Conservation (phyloP, 2,113 vertebrate genomes). For the human region DNA sequence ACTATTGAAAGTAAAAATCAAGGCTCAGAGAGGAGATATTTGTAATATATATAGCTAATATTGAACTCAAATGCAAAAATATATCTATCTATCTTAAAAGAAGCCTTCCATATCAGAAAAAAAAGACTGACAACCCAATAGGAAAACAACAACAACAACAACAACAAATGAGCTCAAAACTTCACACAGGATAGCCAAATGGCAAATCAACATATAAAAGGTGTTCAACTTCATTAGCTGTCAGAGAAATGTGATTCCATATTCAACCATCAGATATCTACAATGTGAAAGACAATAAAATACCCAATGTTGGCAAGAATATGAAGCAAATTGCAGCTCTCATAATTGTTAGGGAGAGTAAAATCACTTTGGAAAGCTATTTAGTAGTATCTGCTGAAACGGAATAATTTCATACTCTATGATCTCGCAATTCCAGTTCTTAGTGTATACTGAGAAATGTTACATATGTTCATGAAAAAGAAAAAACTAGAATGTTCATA, state of each 20-base stretch:
- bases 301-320: background rate
- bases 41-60: background rate
- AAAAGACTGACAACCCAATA: background rate
- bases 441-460: background rate
- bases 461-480: background rate
- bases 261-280: background rate
- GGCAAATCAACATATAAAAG: background rate
- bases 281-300: slow-evolving; percentile 17
- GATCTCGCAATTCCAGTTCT: background rate
- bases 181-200: background rate
- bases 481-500: background rate
- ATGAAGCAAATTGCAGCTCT: background rate
- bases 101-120: background rate
- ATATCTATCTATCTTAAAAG: background rate
- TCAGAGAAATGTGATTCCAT: background rate
- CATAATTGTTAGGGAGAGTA: background rate
- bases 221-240: background rate
- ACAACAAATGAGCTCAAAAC: background rate
- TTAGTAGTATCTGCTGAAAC: background rate
- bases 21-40: background rate
- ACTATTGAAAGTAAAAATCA: background rate
- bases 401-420: background rate
- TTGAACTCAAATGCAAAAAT: background rate
- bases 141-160: too few relatives aligned
- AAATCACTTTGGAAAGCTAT: slow-evolving; percentile 19